Conservation (phyloP, 2,113 vertebrate species). For the Tamias sibiricus region DNA sequence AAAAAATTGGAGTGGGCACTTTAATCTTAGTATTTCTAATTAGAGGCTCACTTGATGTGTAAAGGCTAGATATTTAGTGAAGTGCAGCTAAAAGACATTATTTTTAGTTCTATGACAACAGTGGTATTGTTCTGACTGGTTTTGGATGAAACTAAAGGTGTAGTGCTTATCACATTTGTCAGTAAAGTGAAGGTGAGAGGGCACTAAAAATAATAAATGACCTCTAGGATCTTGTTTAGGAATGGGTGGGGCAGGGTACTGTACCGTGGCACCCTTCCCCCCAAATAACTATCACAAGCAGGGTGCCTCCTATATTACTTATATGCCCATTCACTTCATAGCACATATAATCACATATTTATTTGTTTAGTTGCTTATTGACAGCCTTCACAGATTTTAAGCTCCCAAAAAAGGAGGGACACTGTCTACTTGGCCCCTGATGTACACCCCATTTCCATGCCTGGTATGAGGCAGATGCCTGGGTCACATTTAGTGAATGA, state of each 20-base stretch:
- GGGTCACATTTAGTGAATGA: not conserved
- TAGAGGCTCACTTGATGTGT: not conserved
- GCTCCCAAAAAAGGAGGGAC: not conserved
- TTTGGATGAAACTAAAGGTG: not conserved
- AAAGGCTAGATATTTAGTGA: not conserved
- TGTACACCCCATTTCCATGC: not conserved
- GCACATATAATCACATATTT: not conserved
- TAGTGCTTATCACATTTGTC: not conserved
- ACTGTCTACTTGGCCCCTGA: not conserved
- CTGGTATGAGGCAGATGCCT: not conserved
- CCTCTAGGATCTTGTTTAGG: not conserved
- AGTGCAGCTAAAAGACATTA: not conserved
- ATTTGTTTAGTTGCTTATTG: not conserved
- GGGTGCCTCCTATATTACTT: not conserved
- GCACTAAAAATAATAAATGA: not conserved
- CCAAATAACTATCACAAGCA: not conserved
- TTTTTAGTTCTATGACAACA: not conserved
- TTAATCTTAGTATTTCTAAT: constrained; percentile 29
- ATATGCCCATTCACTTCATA: not conserved
- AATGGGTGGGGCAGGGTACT: not conserved
- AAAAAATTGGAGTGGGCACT: not conserved
- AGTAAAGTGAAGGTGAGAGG: not conserved
- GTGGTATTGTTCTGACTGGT: not conserved
- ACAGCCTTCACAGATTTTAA: not conserved
- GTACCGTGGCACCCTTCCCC: not conserved